Evolutionary conservation across 1,140 invertebrate genomes (phyloP), one percentile per base, ranked within the genome.

Genomic region (Myzus persicae): DNA sequence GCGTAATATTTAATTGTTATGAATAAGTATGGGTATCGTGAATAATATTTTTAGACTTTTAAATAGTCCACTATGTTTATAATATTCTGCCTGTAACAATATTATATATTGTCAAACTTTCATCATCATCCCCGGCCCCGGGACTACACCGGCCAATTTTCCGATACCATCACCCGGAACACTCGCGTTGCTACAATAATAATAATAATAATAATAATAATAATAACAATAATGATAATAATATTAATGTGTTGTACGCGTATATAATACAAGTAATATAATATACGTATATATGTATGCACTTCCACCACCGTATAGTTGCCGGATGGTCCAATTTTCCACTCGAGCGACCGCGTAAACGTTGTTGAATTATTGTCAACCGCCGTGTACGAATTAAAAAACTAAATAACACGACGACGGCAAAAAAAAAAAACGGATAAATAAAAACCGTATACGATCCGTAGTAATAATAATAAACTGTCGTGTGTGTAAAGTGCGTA

Each of bases 271-370:
- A 54, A 54, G 54, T 26, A 54, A 54, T 31, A 31, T 31, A 59
- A 18, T 20, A 48, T 22, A 40, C 14, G 14, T 9, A 76, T 26
- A n/a, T 67, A 31, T 9, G 20, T 22, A 22, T 51, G 6, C 48
- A 51, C 48, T 7, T 20, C 48, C 48, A 51, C 48, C 48, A 24
- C 48, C 48, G 48, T 48, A 59, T 81, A 24, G 24, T 24, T 38
- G 81, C 91, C 91, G 91, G 91, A 93, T 93, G 76, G 81, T 93
- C 76, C 38, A 93, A 93, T 93, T 93, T 93, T 93, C 91, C 91
- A 84, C 91, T 93, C 91, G 91, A 85, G n/a, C 46, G 91, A 84
- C 44, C 76, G 81, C 76, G 91, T 93, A 93, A 93, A 93, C 91
- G 76, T 22, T 85, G 91, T 93, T 54, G 91, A 85, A 93, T 92